phyloP scores from a whole-genome alignment of 2,113 vertebrate species.

The Rhineura floridana region DNA sequence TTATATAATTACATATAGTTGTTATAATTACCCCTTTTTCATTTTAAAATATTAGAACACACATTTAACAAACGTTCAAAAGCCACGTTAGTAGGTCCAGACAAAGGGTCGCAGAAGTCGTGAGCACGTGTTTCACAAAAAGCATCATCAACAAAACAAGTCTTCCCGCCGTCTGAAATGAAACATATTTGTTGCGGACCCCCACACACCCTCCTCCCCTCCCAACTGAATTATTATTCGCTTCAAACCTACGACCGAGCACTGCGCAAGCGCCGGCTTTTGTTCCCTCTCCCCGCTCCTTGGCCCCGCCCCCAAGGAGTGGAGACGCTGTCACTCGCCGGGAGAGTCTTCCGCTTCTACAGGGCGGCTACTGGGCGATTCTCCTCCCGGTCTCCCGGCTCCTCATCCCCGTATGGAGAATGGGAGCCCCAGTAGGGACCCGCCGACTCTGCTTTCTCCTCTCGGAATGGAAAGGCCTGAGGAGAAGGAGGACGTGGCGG shows the following conservation, averaged over 20 bases:
- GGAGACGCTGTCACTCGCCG: not conserved
- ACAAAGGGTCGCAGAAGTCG: too few relatives aligned
- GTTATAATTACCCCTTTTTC: too few relatives aligned
- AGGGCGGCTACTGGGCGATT: not conserved
- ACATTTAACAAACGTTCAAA: too few relatives aligned
- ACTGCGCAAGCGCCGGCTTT: not conserved
- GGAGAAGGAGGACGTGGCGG: not conserved
- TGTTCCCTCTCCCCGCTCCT: too few relatives aligned
- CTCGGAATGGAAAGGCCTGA: not conserved
- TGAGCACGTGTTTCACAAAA: too few relatives aligned
- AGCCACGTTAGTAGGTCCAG: too few relatives aligned
- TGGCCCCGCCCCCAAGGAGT: not conserved
- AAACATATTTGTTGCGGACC: too few relatives aligned
- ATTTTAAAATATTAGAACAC: too few relatives aligned
- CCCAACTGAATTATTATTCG: not conserved
- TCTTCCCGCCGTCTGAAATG: too few relatives aligned
- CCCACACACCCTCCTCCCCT: not conserved
- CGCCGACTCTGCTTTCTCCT: fast-evolving
- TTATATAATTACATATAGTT: too few relatives aligned
- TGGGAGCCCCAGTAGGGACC: not conserved
- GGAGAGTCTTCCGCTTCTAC: too few relatives aligned
- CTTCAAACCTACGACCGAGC: not conserved
- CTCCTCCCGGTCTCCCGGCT: not conserved
- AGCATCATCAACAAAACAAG: too few relatives aligned
- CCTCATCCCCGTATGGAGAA: constrained; percentile 29